phyloP scores from a whole-genome alignment of 2,113 vertebrate genomes.

The Podarcis cretensis region DNA sequence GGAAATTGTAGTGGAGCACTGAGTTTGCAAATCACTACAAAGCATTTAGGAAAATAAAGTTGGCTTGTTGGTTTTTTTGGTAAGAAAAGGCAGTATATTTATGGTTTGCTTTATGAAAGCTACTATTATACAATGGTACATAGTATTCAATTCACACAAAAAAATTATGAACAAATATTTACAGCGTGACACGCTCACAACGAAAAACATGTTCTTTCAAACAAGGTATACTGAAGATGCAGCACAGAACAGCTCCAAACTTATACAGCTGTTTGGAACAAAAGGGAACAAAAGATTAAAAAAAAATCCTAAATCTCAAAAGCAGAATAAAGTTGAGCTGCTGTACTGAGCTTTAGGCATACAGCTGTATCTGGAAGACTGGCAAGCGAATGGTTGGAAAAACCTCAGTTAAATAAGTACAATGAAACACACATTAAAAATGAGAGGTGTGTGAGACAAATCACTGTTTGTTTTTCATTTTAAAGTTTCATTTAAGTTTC shows the following conservation, averaged over 20 bases:
- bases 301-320: constrained; percentile 57
- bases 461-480: not conserved
- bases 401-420: not conserved
- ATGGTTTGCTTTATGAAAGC: constrained; percentile 94
- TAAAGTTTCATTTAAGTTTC: not conserved
- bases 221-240: constrained; percentile 81
- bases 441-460: not conserved
- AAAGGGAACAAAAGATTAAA: constrained; percentile 53
- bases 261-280: constrained; percentile 65
- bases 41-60: not conserved
- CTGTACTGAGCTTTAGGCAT: not conserved
- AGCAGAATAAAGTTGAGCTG: constrained; percentile 32
- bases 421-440: not conserved
- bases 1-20: no score
- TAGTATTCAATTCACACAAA: constrained; percentile 91
- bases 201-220: constrained; percentile 83
- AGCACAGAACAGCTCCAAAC: constrained; percentile 80
- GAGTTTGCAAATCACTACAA: not conserved
- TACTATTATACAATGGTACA: constrained; percentile 94
- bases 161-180: constrained; percentile 91
- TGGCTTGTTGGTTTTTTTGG: not conserved
- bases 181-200: constrained; percentile 89
- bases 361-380: not conserved
- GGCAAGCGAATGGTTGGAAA: not conserved
- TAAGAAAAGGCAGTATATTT: constrained; percentile 94